Base-by-base conservation (phyloP, 2,797 vertebrate species). In the Cheirogaleus major region DNA sequence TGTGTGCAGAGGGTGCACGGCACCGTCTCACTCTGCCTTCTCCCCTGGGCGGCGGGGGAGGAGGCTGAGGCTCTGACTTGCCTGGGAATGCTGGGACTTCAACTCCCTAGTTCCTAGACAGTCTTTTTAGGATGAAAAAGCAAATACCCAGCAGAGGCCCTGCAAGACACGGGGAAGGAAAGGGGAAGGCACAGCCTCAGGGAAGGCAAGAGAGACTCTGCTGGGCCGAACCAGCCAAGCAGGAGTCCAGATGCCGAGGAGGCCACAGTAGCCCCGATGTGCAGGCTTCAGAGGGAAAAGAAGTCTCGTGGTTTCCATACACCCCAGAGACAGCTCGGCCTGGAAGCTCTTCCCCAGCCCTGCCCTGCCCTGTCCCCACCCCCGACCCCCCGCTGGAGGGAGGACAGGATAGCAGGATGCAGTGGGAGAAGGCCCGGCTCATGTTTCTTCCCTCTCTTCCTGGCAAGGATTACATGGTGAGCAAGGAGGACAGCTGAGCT, bases 401-500 rank as follows among this genome's bases (percentile, higher is more conserved):
- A 95, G 93, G 82, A 81, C 95, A 87, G 94, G 82, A 95, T 67
- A 94, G 96, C 97, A 98, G 94, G 94, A 97, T 95, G 96, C 89
- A 82, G 96, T 84, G 78, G 93, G 96, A 97, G 96, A 85, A 90
- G 84, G 69, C 89, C 81, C 10, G 1, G 98, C 91, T 98, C 97
- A 95, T 78, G 87, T 98, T 98, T 97, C 97, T 41, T 87, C 91
- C 83, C 70, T 82, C 91, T 97, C 93, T 97, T 96, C 95, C 97
- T 98, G 98, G 97, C 96, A 92, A 89, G 87, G 95, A 97, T 97
- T 97, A 96, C 79, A 4, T 67, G 86, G 94, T 87, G 75, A 93
- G 48, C 83, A 91, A 96, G 92, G 48, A 95, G 81, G 91, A 97
- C 98, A 98, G 98, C 97, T 98, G 98, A 97, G 96, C 95, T 97